Evolutionary conservation across 2,113 vertebrate genomes (phyloP), one percentile per base, ranked within the genome.

Genomic region (Rousettus leschenaultii): DNA sequence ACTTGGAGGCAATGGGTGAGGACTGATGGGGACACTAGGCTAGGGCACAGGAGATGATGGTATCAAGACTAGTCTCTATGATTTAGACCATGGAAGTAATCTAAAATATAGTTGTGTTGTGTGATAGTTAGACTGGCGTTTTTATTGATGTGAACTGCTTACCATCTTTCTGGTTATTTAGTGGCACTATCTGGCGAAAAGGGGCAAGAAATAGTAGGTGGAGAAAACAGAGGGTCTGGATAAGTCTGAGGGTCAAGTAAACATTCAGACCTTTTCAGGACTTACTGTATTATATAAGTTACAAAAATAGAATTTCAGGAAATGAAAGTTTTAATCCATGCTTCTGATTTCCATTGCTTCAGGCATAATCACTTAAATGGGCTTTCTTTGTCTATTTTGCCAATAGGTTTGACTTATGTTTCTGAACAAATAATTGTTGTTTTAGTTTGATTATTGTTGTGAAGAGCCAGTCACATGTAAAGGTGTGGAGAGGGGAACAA

Each of bases 331-430:
- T 88, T 74, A 71, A 21, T 55, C 45, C 21, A 45, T 26, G 33
- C 10, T 45, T 78, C 22, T 73, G 22, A 61, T 75, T 94, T 24
- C 21, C 38, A 0, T 87, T 89, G 84, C n/a, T 57, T 95, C 22
- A 48, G 53, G 24, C 30, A 2, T 78, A 68, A 57, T 71, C 30
- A n/a, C 45, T 86, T 59, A 85, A 70, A 40, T 65, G 55, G 22
- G 11, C 33, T 75, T 71, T 33, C 35, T 92, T 93, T 75, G 85
- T 28, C 71, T 43, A 4, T 86, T 28, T 66, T 38, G 30, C 59
- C 59, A 94, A 59, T 2, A 73, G 43, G 43, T 59, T 86, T 89
- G 78, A 40, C 45, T 92, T 95, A 55, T 95, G 48, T 91, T 96
- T 91, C 45, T 94, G 68, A 95, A 77, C n/a, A 82, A 75, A 18